These are phyloP conservation scores for Ophioninae sp. DNA, from an alignment of 2,888 invertebrate genomes.

Conservation along the genomic window DNA sequence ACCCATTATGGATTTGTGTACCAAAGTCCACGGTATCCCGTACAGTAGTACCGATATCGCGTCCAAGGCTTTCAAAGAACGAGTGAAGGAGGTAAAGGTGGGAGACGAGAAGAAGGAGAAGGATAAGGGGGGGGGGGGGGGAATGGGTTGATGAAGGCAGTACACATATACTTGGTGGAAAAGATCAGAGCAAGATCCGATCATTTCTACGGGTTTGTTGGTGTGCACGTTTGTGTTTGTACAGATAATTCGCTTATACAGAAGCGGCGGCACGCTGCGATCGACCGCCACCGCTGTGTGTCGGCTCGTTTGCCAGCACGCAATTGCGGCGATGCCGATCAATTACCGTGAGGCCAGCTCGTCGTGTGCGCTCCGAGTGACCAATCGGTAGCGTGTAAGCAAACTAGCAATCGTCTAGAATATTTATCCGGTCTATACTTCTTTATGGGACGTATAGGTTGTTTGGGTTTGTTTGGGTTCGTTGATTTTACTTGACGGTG, in stretches of 20 bases:
- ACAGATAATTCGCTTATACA: conserved; percentile 41
- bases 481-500: too few species aligned
- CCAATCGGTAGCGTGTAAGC: conserved; percentile 58
- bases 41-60: conserved; percentile 39
- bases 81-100: too few species aligned
- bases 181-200: conserved; percentile 44
- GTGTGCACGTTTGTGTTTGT: not conserved
- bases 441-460: too few species aligned
- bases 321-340: conserved; percentile 63
- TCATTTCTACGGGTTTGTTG: not conserved
- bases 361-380: conserved; percentile 47
- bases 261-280: conserved; percentile 43
- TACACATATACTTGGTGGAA: conserved; percentile 33
- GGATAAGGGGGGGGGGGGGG: too few species aligned
- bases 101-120: not conserved
- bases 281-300: conserved; percentile 59
- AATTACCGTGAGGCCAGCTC: conserved; percentile 54
- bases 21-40: conserved; percentile 58
- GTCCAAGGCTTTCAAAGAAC: conserved; percentile 10
- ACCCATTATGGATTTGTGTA: conserved; percentile 68
- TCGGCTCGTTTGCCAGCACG: conserved; percentile 61
- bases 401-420: conserved; percentile 61
- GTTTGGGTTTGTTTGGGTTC: too few species aligned
- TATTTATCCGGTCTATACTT: conserved; percentile 28
- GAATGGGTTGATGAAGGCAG: conserved; percentile 1